phyloP scores from a whole-genome alignment of 2,797 vertebrate species.

The Dallia pectoralis region DNA sequence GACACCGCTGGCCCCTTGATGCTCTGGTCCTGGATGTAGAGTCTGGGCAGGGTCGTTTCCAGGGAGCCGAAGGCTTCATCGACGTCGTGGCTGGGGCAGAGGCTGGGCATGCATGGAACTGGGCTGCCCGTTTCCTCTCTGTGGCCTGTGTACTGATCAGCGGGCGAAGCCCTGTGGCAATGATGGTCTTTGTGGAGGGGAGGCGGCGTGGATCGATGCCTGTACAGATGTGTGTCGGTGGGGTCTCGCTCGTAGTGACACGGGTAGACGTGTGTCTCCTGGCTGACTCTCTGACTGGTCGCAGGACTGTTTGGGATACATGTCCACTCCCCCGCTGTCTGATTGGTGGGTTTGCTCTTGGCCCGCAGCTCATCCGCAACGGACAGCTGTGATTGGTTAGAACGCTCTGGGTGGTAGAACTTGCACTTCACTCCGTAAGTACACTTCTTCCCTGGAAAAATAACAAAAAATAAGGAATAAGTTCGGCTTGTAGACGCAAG shows the following conservation, averaged over 20 bases:
- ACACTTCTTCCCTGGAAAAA: slow-evolving; percentile 83
- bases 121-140: slow-evolving; percentile 40
- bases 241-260: slow-evolving; percentile 14
- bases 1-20: slow-evolving; percentile 14
- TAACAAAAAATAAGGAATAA: background rate
- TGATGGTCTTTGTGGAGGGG: slow-evolving; percentile 38
- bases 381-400: slow-evolving; percentile 74
- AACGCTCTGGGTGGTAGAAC: slow-evolving; percentile 85
- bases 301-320: background rate
- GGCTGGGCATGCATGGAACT: background rate
- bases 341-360: slow-evolving; percentile 54
- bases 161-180: slow-evolving; percentile 40
- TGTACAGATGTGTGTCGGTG: slow-evolving; percentile 13
- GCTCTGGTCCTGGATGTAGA: slow-evolving; percentile 47
- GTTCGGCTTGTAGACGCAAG: background rate
- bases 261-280: slow-evolving; percentile 9
- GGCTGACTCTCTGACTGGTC: background rate
- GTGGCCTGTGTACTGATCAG: slow-evolving; percentile 30
- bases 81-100: slow-evolving; percentile 34
- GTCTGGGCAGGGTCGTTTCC: slow-evolving; percentile 52
- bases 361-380: slow-evolving; percentile 88
- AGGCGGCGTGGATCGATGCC: slow-evolving; percentile 31
- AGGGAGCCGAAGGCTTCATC: slow-evolving; percentile 68
- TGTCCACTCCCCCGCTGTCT: slow-evolving; percentile 52
- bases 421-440: slow-evolving; percentile 91